Percentiles rank a stretch among this genome's conserved stretches.
Evolutionary conservation across 2,888 invertebrate genomes (phyloP).

Genomic region (Chrysomela aeneicollis): DNA sequence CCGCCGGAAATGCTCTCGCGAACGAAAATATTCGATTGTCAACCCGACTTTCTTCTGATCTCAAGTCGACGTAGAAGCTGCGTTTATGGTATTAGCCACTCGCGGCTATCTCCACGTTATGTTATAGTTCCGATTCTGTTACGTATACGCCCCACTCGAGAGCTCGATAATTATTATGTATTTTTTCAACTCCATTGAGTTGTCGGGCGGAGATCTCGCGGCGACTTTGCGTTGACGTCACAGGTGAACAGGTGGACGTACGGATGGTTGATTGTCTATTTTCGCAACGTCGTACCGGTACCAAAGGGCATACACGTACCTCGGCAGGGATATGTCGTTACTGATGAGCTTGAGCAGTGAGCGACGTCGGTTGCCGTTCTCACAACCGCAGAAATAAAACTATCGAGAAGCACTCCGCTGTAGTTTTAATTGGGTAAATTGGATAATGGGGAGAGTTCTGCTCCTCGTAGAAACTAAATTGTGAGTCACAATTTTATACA

Average conservation of each 20-base stretch:
- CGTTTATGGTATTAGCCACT: slow-evolving; percentile 33
- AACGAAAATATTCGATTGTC: slow-evolving; percentile 11
- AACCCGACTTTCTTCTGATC: slow-evolving; percentile 25
- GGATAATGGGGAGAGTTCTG: background rate
- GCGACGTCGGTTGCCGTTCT: background rate
- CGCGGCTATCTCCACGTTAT: slow-evolving; percentile 31
- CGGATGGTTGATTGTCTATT: background rate
- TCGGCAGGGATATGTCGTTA: background rate
- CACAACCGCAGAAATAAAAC: background rate
- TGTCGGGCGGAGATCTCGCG: background rate
- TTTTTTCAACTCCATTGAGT: slow-evolving; percentile 18
- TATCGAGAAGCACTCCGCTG: background rate
- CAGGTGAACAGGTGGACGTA: background rate
- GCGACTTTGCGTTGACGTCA: background rate
- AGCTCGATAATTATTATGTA: slow-evolving; percentile 25
- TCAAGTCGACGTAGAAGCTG: slow-evolving; percentile 34
- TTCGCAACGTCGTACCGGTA: background rate
- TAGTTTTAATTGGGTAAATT: slow-evolving; percentile 7
- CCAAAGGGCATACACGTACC: background rate
- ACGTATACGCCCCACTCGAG: slow-evolving; percentile 41
- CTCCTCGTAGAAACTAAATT: background rate
- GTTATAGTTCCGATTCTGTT: slow-evolving; percentile 44
- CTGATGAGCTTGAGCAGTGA: too few relatives aligned
- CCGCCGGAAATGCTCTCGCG: background rate
- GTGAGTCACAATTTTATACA: background rate